These are phyloP conservation scores for Ditylenchus dipsaci DNA, from an alignment of 1,140 invertebrate species.

Conservation along the genomic window DNA sequence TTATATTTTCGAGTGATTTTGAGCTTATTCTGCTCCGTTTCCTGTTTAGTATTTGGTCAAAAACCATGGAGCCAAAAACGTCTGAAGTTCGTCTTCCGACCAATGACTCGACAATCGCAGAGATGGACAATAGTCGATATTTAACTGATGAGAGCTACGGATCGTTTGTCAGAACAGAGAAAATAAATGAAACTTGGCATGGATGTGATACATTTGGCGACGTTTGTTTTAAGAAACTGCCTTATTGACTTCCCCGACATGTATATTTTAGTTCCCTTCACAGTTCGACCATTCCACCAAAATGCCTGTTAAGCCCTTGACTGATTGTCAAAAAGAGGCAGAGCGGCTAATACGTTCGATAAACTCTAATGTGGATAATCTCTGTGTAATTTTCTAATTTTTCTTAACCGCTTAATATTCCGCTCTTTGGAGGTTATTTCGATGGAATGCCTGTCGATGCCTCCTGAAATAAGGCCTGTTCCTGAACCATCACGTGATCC, in stretches of 20 bases:
- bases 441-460: constrained; percentile 19
- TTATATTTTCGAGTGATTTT: no score
- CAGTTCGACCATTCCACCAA: neutral
- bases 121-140: no score
- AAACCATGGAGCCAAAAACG: neutral
- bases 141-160: neutral
- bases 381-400: constrained; percentile 1
- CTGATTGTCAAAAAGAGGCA: neutral
- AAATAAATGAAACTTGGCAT: constrained; percentile 3
- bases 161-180: neutral
- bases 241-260: neutral
- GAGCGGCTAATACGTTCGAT: neutral
- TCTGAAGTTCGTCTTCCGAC: neutral
- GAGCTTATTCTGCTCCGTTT: neutral
- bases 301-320: neutral
- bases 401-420: no score
- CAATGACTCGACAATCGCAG: neutral
- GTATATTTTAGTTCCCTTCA: neutral
- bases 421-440: constrained; percentile 4
- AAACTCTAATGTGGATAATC: constrained; percentile 5
- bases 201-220: neutral
- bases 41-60: neutral
- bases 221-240: constrained; percentile 1
- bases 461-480: constrained; percentile 14
- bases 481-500: constrained; percentile 12